A percentile compares a stretch with the other conserved stretches of the same genome.
These are phyloP conservation scores for Leptosomus discolor DNA, from an alignment of 2,113 vertebrate species.

Conservation along the genomic window DNA sequence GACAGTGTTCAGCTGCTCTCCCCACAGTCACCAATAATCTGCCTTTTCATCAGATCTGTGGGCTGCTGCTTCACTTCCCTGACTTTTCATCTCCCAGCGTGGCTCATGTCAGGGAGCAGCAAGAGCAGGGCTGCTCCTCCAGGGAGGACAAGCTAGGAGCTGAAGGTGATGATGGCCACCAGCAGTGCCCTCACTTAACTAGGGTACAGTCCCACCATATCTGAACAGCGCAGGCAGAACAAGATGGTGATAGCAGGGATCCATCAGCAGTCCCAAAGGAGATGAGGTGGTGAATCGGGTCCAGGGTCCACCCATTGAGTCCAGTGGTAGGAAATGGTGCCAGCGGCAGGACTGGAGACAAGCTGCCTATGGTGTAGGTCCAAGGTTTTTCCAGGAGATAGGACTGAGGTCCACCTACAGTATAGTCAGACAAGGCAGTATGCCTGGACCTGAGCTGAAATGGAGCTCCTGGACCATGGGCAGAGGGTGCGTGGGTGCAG, in stretches of 20 bases:
- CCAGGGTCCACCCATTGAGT: neutral
- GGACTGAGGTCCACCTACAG: neutral
- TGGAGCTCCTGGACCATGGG: neutral
- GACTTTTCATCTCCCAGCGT: neutral
- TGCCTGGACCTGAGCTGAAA: neutral
- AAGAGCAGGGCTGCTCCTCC: neutral
- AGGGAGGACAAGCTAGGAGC: neutral
- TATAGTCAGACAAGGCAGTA: neutral
- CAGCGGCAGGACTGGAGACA: neutral
- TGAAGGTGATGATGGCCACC: neutral
- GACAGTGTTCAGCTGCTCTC: neutral
- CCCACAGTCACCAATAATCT: rapidly evolving
- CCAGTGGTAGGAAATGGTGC: neutral
- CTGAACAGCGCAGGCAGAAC: neutral
- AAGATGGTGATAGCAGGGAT: neutral
- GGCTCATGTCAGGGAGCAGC: neutral
- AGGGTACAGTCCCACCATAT: neutral
- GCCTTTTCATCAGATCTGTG: neutral
- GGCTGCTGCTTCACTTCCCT: neutral
- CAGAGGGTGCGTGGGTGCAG: rapidly evolving
- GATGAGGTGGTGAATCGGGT: neutral
- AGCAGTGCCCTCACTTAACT: neutral
- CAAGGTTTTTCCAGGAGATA: neutral
- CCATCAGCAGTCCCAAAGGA: neutral
- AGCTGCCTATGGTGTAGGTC: neutral